Evolutionary conservation across 2,888 invertebrate species (phyloP).

Genomic region (Mechanitis messenoides): DNA sequence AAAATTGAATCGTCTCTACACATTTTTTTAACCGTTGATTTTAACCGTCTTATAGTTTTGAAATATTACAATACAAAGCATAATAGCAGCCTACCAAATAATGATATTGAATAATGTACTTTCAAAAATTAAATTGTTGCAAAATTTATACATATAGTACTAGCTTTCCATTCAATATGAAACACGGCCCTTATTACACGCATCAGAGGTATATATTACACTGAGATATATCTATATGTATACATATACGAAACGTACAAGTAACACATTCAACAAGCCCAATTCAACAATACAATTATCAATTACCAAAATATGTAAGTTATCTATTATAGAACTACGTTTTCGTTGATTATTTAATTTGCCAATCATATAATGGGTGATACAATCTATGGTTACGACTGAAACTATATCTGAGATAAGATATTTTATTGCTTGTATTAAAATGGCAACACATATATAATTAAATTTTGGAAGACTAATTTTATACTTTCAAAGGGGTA

Average conservation of each 20-base stretch:
- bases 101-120: conserved; percentile 38
- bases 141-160: conserved; percentile 35
- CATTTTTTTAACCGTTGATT: conserved; percentile 45
- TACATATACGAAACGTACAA: conserved; percentile 26
- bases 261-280: conserved; percentile 54
- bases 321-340: conserved; percentile 42
- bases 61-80: conserved; percentile 45
- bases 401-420: not conserved
- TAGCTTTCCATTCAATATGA: conserved; percentile 24
- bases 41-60: conserved; percentile 44
- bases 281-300: conserved; percentile 50
- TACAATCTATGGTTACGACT: not conserved
- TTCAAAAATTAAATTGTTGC: conserved; percentile 38
- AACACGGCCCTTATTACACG: conserved; percentile 28
- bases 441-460: conserved; percentile 1
- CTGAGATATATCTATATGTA: conserved; percentile 38
- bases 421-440: no score
- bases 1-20: conserved; percentile 46
- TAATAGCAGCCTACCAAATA: conserved; percentile 46
- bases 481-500: conserved; percentile 12
- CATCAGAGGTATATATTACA: conserved; percentile 53
- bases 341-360: conserved; percentile 43
- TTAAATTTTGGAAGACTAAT: conserved; percentile 25
- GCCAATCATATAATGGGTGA: conserved; percentile 23
- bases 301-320: conserved; percentile 58